phyloP scores from a whole-genome alignment of 2,113 vertebrate genomes.

The Orientallactaga bullata region DNA sequence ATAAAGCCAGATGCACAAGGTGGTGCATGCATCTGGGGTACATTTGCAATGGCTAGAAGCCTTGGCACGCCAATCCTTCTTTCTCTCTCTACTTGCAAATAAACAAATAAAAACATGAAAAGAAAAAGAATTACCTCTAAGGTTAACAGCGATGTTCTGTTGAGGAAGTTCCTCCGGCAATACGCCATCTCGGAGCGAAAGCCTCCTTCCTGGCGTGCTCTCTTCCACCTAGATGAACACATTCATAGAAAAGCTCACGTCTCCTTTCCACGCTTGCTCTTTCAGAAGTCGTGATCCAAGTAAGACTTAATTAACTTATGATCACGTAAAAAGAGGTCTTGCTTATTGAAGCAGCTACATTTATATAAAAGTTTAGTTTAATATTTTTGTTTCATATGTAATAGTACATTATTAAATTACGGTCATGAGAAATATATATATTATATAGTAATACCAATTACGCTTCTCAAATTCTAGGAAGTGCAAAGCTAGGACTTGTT shows the following conservation, averaged over 20 bases:
- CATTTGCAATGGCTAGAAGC: too few relatives aligned
- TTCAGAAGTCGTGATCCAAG: neutral
- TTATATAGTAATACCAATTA: neutral
- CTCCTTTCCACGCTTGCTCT: neutral
- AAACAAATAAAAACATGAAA: too few relatives aligned
- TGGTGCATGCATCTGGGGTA: too few relatives aligned
- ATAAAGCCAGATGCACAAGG: too few relatives aligned
- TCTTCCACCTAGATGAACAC: conserved; percentile 92
- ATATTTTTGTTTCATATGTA: conserved; percentile 14
- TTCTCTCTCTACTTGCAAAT: too few relatives aligned
- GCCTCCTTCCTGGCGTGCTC: conserved; percentile 90
- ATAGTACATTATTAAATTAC: conserved; percentile 27
- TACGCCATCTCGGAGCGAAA: conserved; percentile 91
- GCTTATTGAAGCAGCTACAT: neutral
- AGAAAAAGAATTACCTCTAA: conserved; percentile 91
- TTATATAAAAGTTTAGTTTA: conserved; percentile 13
- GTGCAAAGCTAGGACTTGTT: conserved; percentile 23
- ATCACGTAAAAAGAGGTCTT: neutral
- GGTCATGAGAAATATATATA: neutral
- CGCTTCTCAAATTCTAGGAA: conserved; percentile 15
- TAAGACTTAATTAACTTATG: conserved; percentile 21
- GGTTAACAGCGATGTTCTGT: conserved; percentile 94
- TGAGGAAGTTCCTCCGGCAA: conserved; percentile 95
- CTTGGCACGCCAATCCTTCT: too few relatives aligned
- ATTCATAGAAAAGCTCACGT: neutral